Percentiles rank a stretch among this genome's conserved stretches.
phyloP scores from a whole-genome alignment of 2,113 vertebrate genomes.

The Anhinga anhinga region DNA sequence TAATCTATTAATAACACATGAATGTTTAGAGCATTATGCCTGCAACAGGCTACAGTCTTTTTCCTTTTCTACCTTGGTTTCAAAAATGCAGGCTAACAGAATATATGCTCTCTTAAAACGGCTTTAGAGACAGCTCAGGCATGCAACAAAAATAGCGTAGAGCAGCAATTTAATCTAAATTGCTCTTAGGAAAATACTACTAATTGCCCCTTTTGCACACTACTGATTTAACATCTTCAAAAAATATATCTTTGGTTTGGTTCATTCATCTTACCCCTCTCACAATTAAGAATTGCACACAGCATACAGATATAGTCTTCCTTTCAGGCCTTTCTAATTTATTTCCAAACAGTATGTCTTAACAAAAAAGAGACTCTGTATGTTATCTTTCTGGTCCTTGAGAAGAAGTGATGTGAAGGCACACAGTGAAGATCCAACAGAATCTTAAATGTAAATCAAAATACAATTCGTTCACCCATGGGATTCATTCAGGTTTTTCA shows the following conservation, averaged over 20 bases:
- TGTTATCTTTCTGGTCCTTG: background rate
- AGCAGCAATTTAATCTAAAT: constrained; percentile 56
- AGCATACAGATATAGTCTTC: background rate
- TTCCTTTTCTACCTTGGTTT: constrained; percentile 20
- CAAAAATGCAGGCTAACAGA: constrained; percentile 33
- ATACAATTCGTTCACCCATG: background rate
- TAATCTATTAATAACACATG: constrained; percentile 40
- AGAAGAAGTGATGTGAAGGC: background rate
- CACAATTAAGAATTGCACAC: background rate
- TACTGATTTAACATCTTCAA: constrained; percentile 42
- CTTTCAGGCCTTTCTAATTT: constrained; percentile 14
- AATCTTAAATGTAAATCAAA: constrained; percentile 25
- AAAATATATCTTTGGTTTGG: constrained; percentile 52
- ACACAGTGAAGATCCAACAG: background rate
- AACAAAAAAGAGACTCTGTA: background rate
- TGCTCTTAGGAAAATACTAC: constrained; percentile 61
- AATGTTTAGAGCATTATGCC: constrained; percentile 18
- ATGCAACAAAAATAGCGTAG: constrained; percentile 51
- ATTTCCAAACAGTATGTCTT: background rate
- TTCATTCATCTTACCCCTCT: constrained; percentile 44
- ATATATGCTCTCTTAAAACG: constrained; percentile 23
- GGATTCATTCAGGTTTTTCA: background rate
- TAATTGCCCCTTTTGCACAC: constrained; percentile 56
- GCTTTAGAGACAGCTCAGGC: constrained; percentile 37
- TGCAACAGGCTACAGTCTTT: constrained; percentile 39